Evolutionary conservation across 1,140 invertebrate species (phyloP).

Genomic region (Hesperophylax magnus): DNA sequence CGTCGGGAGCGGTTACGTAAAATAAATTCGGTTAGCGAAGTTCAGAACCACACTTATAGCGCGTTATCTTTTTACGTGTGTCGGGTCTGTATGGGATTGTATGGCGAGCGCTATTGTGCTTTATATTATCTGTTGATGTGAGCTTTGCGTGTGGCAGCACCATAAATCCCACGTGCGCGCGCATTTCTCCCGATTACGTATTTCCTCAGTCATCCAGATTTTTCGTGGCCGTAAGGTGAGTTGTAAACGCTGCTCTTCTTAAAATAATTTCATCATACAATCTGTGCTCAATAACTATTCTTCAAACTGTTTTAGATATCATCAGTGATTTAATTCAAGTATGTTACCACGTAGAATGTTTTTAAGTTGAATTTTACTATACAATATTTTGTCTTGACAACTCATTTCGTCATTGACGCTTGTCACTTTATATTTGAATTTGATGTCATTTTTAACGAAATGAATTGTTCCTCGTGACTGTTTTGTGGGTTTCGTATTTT

Average conservation of each 20-base stretch:
- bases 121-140: no score
- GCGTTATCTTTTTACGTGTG: no score
- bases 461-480: neutral
- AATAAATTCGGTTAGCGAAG: no score
- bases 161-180: slow-evolving; percentile 46
- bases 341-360: neutral
- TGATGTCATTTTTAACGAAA: neutral
- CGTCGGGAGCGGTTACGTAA: no score
- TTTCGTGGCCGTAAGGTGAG: slow-evolving; percentile 18
- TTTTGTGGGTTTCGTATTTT: neutral
- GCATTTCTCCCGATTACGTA: slow-evolving; percentile 30
- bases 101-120: no score
- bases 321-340: neutral
- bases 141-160: no score
- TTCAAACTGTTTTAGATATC: neutral
- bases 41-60: no score
- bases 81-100: no score
- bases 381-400: neutral
- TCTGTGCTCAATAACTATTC: neutral
- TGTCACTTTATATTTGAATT: neutral
- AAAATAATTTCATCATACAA: neutral
- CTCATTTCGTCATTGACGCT: neutral
- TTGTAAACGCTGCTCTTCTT: neutral
- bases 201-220: slow-evolving; percentile 31
- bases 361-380: neutral